A percentile compares a stretch with the other conserved stretches of the same genome.
phyloP scores from a whole-genome alignment of 2,113 vertebrate species.

The Cyprinodon brontotheroides region DNA sequence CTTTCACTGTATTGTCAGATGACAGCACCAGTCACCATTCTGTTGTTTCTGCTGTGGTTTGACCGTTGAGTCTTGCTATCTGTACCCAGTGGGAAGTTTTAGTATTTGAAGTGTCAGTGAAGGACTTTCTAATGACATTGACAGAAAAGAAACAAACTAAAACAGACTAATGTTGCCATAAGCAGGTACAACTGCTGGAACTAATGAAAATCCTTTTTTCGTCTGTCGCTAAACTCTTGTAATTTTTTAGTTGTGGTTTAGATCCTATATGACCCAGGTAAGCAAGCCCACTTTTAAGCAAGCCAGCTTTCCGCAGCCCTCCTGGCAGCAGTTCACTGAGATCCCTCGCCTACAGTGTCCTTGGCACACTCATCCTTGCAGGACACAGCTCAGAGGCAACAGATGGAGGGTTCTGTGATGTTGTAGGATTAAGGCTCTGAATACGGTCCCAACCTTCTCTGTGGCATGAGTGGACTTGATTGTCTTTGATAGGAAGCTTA shows the following conservation, averaged over 20 bases:
- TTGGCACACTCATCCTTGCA: slow-evolving; percentile 79
- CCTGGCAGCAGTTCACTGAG: slow-evolving; percentile 75
- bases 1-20: slow-evolving; percentile 65
- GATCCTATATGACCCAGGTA: slow-evolving; percentile 68
- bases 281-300: slow-evolving; percentile 53
- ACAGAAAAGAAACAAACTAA: not conserved
- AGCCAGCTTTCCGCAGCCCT: slow-evolving; percentile 67
- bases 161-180: not conserved
- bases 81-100: slow-evolving; percentile 27
- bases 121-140: slow-evolving; percentile 31
- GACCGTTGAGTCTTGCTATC: slow-evolving; percentile 48
- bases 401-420: slow-evolving; percentile 85
- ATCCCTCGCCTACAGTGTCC: slow-evolving; percentile 80
- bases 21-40: slow-evolving; percentile 57
- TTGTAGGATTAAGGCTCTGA: slow-evolving; percentile 83
- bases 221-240: slow-evolving; percentile 34
- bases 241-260: slow-evolving; percentile 51
- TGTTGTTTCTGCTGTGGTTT: slow-evolving; percentile 45
- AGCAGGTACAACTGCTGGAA: not conserved
- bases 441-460: slow-evolving; percentile 78
- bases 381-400: slow-evolving; percentile 81
- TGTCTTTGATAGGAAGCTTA: slow-evolving; percentile 77
- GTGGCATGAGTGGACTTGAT: slow-evolving; percentile 78
- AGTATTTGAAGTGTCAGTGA: slow-evolving; percentile 29
- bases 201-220: slow-evolving; percentile 15